These are phyloP conservation scores for Aratinga solstitialis DNA, from an alignment of 2,797 vertebrate species.

Conservation along the genomic window DNA sequence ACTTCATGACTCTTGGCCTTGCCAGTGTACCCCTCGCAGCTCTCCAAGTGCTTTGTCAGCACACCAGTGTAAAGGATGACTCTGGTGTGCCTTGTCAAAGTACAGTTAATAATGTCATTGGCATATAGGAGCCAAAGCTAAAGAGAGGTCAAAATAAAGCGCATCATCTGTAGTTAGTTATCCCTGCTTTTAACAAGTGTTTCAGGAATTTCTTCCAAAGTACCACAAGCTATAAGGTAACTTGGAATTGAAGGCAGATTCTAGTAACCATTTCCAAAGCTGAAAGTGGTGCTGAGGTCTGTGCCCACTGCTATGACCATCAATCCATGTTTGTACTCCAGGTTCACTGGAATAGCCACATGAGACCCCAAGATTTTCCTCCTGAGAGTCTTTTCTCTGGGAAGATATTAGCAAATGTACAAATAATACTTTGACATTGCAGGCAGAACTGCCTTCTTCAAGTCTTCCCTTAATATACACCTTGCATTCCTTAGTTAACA, in stretches of 20 bases:
- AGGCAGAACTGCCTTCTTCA: not conserved
- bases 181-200: not conserved
- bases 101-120: not conserved
- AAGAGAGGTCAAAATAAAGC: not conserved
- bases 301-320: not conserved
- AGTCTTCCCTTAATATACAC: not conserved
- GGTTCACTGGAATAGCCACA: not conserved
- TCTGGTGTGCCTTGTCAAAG: not conserved
- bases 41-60: not conserved
- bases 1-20: not conserved
- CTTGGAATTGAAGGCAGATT: not conserved
- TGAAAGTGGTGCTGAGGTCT: not conserved
- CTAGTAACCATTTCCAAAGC: not conserved
- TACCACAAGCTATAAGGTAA: not conserved
- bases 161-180: not conserved
- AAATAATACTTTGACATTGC: not conserved
- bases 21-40: fast-evolving
- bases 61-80: not conserved
- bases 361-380: not conserved
- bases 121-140: not conserved
- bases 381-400: not conserved
- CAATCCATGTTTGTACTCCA: fast-evolving
- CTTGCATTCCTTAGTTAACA: not conserved
- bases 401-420: not conserved
- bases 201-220: not conserved